Percentiles rank a stretch among this genome's conserved stretches.
These are phyloP conservation scores for Cydia pomonella DNA, from an alignment of 1,140 invertebrate species.

Conservation along the genomic window DNA sequence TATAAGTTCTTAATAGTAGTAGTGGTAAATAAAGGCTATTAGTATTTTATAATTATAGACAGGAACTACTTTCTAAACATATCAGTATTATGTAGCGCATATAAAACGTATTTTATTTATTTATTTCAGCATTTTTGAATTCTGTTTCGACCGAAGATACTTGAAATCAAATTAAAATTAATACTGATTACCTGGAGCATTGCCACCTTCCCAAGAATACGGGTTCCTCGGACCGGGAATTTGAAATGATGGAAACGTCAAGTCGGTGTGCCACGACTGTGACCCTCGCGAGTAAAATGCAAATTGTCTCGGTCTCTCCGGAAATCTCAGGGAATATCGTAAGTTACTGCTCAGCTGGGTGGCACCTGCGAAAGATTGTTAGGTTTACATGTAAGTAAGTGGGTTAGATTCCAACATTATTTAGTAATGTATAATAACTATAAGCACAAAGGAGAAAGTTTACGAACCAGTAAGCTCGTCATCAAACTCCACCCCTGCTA, in stretches of 20 bases:
- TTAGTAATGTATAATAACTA: slow-evolving; percentile 2
- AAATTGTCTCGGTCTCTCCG: slow-evolving; percentile 80
- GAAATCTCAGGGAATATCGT: slow-evolving; percentile 83
- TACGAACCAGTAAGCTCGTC: slow-evolving; percentile 59
- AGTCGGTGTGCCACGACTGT: slow-evolving; percentile 83
- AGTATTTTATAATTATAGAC: no score
- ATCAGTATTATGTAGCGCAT: no score
- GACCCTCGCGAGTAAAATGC: slow-evolving; percentile 63
- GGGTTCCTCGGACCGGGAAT: slow-evolving; percentile 84
- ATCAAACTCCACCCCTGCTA: slow-evolving; percentile 69
- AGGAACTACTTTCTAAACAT: no score
- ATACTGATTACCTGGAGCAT: slow-evolving; percentile 78
- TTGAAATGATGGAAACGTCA: slow-evolving; percentile 85
- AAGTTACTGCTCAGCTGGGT: slow-evolving; percentile 63
- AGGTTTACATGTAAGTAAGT: not conserved
- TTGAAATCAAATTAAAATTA: no score
- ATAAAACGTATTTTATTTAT: no score
- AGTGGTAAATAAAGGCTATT: no score
- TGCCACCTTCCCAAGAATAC: slow-evolving; percentile 66
- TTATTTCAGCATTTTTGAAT: no score
- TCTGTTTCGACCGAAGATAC: not conserved
- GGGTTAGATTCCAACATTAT: slow-evolving; percentile 25
- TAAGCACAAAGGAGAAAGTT: not conserved
- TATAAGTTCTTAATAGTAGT: no score
- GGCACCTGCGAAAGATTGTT: slow-evolving; percentile 46